phyloP scores from a whole-genome alignment of 2,113 vertebrate species.

The Pseudopipra pipra region DNA sequence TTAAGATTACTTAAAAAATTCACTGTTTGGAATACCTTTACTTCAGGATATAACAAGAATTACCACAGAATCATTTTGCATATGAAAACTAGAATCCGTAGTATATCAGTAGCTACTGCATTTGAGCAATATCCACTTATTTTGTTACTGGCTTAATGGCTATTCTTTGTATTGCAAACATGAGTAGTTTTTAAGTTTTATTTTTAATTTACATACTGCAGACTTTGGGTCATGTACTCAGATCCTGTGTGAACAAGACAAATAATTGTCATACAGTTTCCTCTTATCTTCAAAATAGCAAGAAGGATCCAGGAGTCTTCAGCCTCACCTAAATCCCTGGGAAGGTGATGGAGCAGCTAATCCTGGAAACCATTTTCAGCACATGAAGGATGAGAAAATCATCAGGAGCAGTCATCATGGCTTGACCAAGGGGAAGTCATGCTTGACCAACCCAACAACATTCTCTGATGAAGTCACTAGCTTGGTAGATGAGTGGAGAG shows the following conservation, averaged over 20 bases:
- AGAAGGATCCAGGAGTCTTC: background rate
- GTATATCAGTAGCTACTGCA: background rate
- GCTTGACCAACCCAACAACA: background rate
- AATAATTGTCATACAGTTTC: background rate
- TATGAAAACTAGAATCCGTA: background rate
- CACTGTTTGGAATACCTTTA: background rate
- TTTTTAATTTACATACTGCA: background rate
- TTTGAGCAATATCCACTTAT: background rate
- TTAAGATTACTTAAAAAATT: background rate
- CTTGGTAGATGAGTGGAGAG: background rate
- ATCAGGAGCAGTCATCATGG: background rate
- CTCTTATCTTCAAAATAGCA: background rate
- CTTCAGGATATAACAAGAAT: background rate
- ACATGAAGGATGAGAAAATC: background rate
- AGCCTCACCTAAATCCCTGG: background rate
- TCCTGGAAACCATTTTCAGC: background rate
- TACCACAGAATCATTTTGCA: background rate
- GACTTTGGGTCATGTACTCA: background rate
- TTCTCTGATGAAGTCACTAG: background rate
- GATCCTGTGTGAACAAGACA: background rate
- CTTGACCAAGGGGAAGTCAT: background rate
- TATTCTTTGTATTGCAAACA: background rate
- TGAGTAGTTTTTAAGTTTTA: background rate
- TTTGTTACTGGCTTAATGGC: background rate
- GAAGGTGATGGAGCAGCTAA: background rate